Percentiles rank a stretch among this genome's conserved stretches.
These are phyloP conservation scores for Sitta europaea DNA, from an alignment of 2,113 vertebrate genomes.

Conservation along the genomic window DNA sequence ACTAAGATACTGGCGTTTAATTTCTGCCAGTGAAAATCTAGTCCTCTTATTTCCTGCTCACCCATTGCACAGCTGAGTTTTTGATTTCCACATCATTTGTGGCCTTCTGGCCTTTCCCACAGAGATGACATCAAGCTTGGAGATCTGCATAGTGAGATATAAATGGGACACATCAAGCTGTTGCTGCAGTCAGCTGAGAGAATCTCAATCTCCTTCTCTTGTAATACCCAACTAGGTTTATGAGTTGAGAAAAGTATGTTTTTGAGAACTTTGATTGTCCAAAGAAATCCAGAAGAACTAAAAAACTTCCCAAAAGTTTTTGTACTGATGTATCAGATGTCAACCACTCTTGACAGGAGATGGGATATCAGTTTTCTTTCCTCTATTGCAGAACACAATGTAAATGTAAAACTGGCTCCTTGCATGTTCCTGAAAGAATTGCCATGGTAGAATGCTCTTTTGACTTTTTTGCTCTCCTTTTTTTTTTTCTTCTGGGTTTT, in stretches of 20 bases:
- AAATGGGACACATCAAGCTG: neutral
- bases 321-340: neutral
- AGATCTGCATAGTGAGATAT: neutral
- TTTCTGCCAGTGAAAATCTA: neutral
- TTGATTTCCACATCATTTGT: neutral
- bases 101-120: neutral
- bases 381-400: neutral
- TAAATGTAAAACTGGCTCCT: neutral
- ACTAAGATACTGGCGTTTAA: neutral
- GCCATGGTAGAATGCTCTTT: neutral
- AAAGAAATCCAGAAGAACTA: neutral
- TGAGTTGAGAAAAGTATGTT: neutral
- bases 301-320: neutral
- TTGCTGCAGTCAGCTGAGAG: neutral
- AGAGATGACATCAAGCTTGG: neutral
- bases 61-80: neutral
- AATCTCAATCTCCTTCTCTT: neutral
- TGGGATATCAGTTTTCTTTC: neutral
- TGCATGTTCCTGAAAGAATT: neutral
- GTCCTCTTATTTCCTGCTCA: neutral
- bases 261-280: neutral
- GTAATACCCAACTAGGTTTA: neutral
- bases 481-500: neutral
- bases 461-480: rapidly evolving
- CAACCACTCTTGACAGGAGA: neutral